Conservation (phyloP, 2,888 invertebrate genomes). For the Thymelicus sylvestris region DNA sequence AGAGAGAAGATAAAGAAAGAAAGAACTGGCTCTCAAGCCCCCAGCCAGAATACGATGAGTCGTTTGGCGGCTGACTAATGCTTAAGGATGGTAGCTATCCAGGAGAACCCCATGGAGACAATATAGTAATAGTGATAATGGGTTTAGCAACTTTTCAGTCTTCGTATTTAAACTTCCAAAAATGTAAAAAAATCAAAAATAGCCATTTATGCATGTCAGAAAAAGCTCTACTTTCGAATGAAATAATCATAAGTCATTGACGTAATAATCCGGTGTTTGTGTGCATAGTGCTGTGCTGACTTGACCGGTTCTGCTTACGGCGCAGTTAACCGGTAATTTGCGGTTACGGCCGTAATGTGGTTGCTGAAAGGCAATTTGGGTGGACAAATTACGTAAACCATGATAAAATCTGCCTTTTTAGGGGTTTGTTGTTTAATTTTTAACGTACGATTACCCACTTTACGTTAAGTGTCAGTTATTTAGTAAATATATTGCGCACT, state of each 20-base stretch:
- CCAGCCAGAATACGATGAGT: too few relatives aligned
- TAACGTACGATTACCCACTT: background rate
- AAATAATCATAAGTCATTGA: background rate
- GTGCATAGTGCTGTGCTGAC: conserved; percentile 18
- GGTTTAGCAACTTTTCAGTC: too few relatives aligned
- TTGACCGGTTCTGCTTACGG: conserved; percentile 25
- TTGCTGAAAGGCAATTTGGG: conserved; percentile 27
- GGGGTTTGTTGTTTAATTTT: conserved; percentile 14
- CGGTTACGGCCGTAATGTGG: conserved; percentile 27
- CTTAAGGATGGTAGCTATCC: too few relatives aligned
- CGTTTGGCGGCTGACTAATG: too few relatives aligned
- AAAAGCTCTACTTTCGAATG: too few relatives aligned
- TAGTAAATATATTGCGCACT: background rate
- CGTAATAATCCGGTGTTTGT: conserved; percentile 13
- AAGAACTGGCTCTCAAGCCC: too few relatives aligned
- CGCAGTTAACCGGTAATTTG: conserved; percentile 35
- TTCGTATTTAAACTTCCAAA: too few relatives aligned
- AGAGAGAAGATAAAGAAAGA: too few relatives aligned
- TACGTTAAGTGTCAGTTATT: background rate
- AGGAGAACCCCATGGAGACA: too few relatives aligned
- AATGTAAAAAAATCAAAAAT: too few relatives aligned
- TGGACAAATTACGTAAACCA: conserved; percentile 22
- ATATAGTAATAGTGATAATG: too few relatives aligned
- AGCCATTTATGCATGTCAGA: too few relatives aligned
- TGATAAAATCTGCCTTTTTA: conserved; percentile 12